Evolutionary conservation across 2,113 vertebrate species (phyloP), one percentile per base, ranked within the genome.

Genomic region (Orcinus orca): DNA sequence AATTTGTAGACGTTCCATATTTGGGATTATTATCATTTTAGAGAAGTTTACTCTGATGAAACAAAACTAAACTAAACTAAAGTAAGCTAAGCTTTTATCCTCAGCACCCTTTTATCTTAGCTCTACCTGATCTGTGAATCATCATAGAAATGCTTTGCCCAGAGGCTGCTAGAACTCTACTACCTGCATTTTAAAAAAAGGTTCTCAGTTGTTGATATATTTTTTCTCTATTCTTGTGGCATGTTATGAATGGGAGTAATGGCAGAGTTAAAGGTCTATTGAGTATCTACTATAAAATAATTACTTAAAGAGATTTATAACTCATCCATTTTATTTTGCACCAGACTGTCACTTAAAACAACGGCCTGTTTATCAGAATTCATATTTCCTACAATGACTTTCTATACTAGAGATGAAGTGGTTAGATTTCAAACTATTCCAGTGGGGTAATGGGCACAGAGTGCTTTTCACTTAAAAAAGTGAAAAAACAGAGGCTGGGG

Each of bases 31-130:
- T 74, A 23, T n/a, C 36, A 68, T 94, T 98, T 98, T 90, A 79
- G 79, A 97, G 70, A 97, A 26, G 47, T 86, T 95, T 77, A 84
- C 87, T 96, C 55, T 92, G 50, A 97, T 83, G n/a, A 96, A 98
- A 94, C 63, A 23, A 84, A 87, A 73, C 2, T 26, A 89, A 47
- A 58, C 29, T 62, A 25, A 62, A 44, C 29, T 44, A 71, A 94
- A 29, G 7, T 58, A 95, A 97, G 86, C 33, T 93, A 93, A 95
- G 68, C 74, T 93, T 84, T 67, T 63, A 62, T 85, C 50, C 79
- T 93, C 0, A 0, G 73, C 29, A 77, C 0, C 6, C 77, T 85
- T 80, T 94, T 92, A 80, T 85, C 70, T 70, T 96, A 92, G 94
- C 93, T 91, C 82, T 87, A 92, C 88, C 44, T 20, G 33, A 86